A percentile compares a stretch with the other conserved stretches of the same genome.
Conservation (phyloP, 2,797 vertebrate species). For the Gallinago solitaria region DNA sequence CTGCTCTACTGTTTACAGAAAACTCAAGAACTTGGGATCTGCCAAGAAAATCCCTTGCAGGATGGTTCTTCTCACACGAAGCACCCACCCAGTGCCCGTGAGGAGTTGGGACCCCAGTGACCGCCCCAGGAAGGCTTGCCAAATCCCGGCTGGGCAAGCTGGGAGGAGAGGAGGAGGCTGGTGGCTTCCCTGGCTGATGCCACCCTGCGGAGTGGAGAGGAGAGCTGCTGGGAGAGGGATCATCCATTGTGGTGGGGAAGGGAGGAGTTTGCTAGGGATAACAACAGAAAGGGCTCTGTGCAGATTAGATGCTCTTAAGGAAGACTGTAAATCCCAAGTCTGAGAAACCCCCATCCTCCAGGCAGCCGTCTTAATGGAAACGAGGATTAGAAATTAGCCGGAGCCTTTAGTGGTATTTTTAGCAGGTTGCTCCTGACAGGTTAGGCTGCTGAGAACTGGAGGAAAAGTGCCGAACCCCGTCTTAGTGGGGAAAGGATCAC, state of each 20-base stretch:
- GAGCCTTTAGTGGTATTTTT: constrained; percentile 79
- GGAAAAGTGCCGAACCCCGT: constrained; percentile 20
- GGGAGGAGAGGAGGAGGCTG: neutral
- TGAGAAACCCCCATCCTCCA: constrained; percentile 43
- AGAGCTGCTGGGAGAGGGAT: neutral
- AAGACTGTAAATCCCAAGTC: constrained; percentile 68
- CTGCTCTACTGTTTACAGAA: neutral
- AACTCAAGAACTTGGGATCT: neutral
- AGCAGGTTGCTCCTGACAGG: constrained; percentile 73
- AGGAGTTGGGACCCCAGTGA: neutral
- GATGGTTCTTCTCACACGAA: neutral
- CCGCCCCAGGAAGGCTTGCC: neutral
- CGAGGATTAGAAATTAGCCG: constrained; percentile 76
- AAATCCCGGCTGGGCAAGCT: rapidly evolving
- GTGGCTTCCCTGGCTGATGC: neutral
- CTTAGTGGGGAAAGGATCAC: constrained; percentile 65
- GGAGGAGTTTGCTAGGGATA: constrained; percentile 53
- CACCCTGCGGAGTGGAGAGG: neutral
- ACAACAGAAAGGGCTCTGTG: constrained; percentile 42
- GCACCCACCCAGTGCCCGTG: neutral
- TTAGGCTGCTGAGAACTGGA: constrained; percentile 64
- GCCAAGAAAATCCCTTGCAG: neutral
- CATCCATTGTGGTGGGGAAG: neutral
- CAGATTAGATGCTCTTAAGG: constrained; percentile 66
- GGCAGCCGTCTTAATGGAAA: constrained; percentile 58